Evolutionary conservation across 2,797 vertebrate species (phyloP).

Genomic region (Forpus xanthops): DNA sequence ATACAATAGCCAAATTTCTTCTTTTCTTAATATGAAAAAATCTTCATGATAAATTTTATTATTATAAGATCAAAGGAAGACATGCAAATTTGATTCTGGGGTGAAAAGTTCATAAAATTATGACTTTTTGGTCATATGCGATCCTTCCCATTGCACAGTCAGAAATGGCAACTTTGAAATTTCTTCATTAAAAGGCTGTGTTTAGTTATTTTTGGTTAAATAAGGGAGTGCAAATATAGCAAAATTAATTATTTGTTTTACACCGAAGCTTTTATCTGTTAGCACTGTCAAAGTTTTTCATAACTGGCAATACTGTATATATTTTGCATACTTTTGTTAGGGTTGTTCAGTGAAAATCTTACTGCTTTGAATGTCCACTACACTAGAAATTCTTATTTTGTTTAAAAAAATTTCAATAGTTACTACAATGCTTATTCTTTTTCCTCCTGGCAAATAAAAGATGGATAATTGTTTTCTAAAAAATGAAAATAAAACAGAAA

Average conservation of each 20-base stretch:
- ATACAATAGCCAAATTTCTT: background rate
- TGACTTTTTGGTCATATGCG: background rate
- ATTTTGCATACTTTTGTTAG: background rate
- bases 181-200: background rate
- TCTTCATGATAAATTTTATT: background rate
- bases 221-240: background rate
- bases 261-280: background rate
- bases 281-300: background rate
- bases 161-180: background rate
- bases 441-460: conserved; percentile 30
- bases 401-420: background rate
- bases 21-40: background rate
- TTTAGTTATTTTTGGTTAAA: background rate
- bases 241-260: background rate
- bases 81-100: background rate
- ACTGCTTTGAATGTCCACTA: background rate
- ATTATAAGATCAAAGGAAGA: background rate
- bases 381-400: background rate
- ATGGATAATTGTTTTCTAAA: background rate
- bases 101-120: background rate
- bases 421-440: background rate
- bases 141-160: background rate
- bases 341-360: background rate
- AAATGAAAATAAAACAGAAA: background rate
- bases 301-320: background rate